Conservation (phyloP, 1,140 invertebrate genomes). For the Bactericera cockerelli region DNA sequence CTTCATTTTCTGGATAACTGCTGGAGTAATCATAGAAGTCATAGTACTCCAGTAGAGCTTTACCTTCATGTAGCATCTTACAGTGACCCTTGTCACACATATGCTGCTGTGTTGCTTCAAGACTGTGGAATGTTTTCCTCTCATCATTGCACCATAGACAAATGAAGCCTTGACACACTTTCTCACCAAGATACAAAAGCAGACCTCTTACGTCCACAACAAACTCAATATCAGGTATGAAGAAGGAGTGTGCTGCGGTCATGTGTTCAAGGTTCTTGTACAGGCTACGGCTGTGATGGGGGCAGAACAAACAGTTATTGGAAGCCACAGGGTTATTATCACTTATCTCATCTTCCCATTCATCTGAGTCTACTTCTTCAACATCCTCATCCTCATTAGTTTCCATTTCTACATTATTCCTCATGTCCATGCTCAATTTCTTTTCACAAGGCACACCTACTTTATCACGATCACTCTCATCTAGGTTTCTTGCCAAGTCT, state of each 20-base stretch:
- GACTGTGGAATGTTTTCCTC: conserved; percentile 54
- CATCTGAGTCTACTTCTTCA: conserved; percentile 45
- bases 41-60: conserved; percentile 70
- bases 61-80: conserved; percentile 78
- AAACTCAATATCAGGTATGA: conserved; percentile 85
- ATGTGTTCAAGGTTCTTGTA: conserved; percentile 84
- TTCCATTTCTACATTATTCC: conserved; percentile 10
- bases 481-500: conserved; percentile 30
- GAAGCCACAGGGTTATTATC: conserved; percentile 47
- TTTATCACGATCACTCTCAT: conserved; percentile 8
- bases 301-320: conserved; percentile 83
- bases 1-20: conserved; percentile 53
- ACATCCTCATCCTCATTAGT: conserved; percentile 19
- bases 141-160: conserved; percentile 91
- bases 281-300: conserved; percentile 51
- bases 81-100: conserved; percentile 64
- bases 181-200: conserved; percentile 73
- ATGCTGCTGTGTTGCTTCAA: conserved; percentile 62
- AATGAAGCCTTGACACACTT: conserved; percentile 64
- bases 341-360: conserved; percentile 48
- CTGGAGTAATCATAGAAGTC: conserved; percentile 88
- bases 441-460: conserved; percentile 2
- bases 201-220: conserved; percentile 72
- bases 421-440: background rate
- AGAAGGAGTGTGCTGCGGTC: conserved; percentile 82